Evolutionary conservation across 2,113 vertebrate species (phyloP).

Genomic region (Mohoua ochrocephala): DNA sequence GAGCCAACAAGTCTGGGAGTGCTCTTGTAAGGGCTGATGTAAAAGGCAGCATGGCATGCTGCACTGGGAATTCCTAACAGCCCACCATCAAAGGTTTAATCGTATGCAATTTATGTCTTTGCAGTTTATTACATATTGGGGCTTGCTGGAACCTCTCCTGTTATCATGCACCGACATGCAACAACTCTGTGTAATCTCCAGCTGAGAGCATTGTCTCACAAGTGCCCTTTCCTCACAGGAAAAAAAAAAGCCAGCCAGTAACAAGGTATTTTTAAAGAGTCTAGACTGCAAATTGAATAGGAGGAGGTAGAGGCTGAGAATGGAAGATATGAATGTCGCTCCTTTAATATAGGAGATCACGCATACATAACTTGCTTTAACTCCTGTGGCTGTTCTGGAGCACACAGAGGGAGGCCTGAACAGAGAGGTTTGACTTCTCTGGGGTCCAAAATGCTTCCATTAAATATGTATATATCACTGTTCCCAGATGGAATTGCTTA

Average conservation of each 20-base stretch:
- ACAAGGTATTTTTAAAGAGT: slow-evolving; percentile 30
- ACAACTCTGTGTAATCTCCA: slow-evolving; percentile 16
- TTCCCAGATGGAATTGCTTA: background rate
- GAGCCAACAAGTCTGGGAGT: slow-evolving; percentile 40
- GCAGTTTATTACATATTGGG: slow-evolving; percentile 24
- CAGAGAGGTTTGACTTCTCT: background rate
- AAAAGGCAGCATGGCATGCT: background rate
- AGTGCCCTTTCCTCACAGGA: slow-evolving; percentile 23
- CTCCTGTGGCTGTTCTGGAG: background rate
- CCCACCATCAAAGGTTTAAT: slow-evolving; percentile 59
- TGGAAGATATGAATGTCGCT: background rate
- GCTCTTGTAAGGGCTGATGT: slow-evolving; percentile 18
- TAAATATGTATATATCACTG: background rate
- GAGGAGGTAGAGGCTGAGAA: slow-evolving; percentile 1
- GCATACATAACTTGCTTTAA: background rate
- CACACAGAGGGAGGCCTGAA: background rate
- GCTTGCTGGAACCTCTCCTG: slow-evolving; percentile 32
- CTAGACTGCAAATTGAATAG: slow-evolving; percentile 48
- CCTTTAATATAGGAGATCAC: background rate
- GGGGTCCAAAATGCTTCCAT: background rate
- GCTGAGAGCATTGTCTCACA: slow-evolving; percentile 25
- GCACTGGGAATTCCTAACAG: slow-evolving; percentile 49
- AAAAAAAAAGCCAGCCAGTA: background rate
- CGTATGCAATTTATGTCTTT: slow-evolving; percentile 37
- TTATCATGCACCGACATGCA: slow-evolving; percentile 47